These are phyloP conservation scores for Poeciliopsis turneri DNA, from an alignment of 2,797 vertebrate species.

Conservation along the genomic window DNA sequence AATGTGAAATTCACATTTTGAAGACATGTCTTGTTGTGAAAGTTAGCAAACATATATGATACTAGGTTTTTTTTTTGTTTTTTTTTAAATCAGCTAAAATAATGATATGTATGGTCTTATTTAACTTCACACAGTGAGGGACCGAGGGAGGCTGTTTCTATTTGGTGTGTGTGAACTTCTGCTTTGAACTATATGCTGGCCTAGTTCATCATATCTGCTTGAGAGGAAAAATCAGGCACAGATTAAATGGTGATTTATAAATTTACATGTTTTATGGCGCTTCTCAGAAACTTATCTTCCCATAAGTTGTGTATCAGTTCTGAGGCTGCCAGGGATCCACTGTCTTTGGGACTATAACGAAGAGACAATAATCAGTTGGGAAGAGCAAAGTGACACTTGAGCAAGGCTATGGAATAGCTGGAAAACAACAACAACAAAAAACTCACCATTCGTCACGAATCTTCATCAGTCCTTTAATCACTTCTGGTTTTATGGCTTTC, in stretches of 20 bases:
- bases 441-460: constrained; percentile 84
- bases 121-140: background rate
- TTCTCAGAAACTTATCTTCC: constrained; percentile 68
- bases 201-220: background rate
- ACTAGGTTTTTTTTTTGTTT: background rate
- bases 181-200: background rate
- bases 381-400: background rate
- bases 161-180: background rate
- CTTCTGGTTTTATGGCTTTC: constrained; percentile 74
- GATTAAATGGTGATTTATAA: background rate
- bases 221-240: background rate
- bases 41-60: background rate
- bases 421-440: background rate
- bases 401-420: background rate
- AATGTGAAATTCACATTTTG: background rate
- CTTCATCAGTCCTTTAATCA: constrained; percentile 79
- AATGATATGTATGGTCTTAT: background rate
- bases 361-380: background rate
- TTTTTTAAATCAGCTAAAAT: background rate
- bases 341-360: constrained; percentile 42
- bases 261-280: constrained; percentile 71
- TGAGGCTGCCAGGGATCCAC: constrained; percentile 58
- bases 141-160: background rate
- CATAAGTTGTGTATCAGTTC: constrained; percentile 71
- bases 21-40: background rate